Evolutionary conservation across 2,888 invertebrate genomes (phyloP).

Genomic region (Galerucella nymphaeae): DNA sequence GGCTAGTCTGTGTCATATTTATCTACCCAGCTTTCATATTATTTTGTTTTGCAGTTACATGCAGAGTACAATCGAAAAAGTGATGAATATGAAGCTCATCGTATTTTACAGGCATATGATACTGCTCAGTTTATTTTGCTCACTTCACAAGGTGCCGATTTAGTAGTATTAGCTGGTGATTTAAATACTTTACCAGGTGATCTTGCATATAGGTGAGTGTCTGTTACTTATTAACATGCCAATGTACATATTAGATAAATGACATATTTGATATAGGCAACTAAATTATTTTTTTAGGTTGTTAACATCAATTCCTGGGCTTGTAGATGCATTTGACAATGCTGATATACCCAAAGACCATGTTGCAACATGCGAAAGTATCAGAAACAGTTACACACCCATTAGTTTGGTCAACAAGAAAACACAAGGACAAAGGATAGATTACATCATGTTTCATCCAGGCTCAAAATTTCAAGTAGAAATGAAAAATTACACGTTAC

Average conservation of each 20-base stretch:
- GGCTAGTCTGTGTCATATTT: too few relatives aligned
- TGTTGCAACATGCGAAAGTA: slow-evolving; percentile 81
- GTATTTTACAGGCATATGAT: slow-evolving; percentile 93
- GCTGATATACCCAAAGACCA: slow-evolving; percentile 55
- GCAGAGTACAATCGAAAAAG: slow-evolving; percentile 88
- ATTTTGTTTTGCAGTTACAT: slow-evolving; percentile 77
- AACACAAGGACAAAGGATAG: slow-evolving; percentile 88
- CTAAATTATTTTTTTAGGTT: slow-evolving; percentile 61
- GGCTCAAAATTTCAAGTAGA: slow-evolving; percentile 60
- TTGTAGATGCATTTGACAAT: slow-evolving; percentile 67
- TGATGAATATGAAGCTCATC: slow-evolving; percentile 93
- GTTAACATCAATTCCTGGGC: slow-evolving; percentile 69
- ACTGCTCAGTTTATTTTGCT: slow-evolving; percentile 93
- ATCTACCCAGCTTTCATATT: background rate
- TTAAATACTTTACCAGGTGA: slow-evolving; percentile 92
- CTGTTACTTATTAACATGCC: background rate
- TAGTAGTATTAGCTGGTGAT: slow-evolving; percentile 92
- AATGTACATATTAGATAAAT: too few relatives aligned
- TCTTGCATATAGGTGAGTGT: slow-evolving; percentile 75
- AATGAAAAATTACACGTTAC: slow-evolving; percentile 72
- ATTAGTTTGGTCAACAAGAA: slow-evolving; percentile 65
- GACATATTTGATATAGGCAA: background rate
- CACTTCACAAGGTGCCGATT: slow-evolving; percentile 81
- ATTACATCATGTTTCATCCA: slow-evolving; percentile 84
- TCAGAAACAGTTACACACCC: slow-evolving; percentile 85